Evolutionary conservation across 2,113 vertebrate species (phyloP).

Genomic region (Coracopsis vasa): DNA sequence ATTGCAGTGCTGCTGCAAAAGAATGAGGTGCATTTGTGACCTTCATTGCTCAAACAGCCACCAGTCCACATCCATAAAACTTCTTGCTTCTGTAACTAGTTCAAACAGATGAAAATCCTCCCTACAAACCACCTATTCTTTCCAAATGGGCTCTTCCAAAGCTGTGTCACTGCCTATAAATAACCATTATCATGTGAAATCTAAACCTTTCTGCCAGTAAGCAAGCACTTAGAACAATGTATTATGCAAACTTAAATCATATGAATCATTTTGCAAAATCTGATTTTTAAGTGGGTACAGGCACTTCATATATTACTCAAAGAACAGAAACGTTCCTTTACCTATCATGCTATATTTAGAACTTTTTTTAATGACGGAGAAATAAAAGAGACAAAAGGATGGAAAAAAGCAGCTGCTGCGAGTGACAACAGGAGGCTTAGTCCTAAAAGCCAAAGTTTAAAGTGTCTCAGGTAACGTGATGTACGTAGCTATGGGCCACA

Average conservation of each 20-base stretch:
- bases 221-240: slow-evolving; percentile 32
- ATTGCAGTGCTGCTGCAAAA: background rate
- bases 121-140: background rate
- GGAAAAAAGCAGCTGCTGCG: background rate
- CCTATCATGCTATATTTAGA: slow-evolving; percentile 39
- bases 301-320: slow-evolving; percentile 31
- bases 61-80: background rate
- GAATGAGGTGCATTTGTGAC: background rate
- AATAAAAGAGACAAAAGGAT: slow-evolving; percentile 13
- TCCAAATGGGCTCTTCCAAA: slow-evolving; percentile 19
- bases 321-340: background rate
- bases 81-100: background rate
- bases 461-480: background rate
- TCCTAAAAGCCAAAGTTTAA: background rate
- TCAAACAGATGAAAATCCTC: background rate
- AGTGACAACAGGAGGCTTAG: background rate
- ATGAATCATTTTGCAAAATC: slow-evolving; percentile 44
- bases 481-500: background rate
- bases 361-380: background rate
- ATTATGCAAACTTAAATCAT: slow-evolving; percentile 40
- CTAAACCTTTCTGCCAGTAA: slow-evolving; percentile 29
- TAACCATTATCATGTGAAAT: slow-evolving; percentile 34
- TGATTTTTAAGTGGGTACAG: slow-evolving; percentile 49
- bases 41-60: background rate
- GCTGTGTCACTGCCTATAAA: slow-evolving; percentile 31